Evolutionary conservation across 2,113 vertebrate genomes (phyloP).

Genomic region (Sterrhoptilus dennistouni): DNA sequence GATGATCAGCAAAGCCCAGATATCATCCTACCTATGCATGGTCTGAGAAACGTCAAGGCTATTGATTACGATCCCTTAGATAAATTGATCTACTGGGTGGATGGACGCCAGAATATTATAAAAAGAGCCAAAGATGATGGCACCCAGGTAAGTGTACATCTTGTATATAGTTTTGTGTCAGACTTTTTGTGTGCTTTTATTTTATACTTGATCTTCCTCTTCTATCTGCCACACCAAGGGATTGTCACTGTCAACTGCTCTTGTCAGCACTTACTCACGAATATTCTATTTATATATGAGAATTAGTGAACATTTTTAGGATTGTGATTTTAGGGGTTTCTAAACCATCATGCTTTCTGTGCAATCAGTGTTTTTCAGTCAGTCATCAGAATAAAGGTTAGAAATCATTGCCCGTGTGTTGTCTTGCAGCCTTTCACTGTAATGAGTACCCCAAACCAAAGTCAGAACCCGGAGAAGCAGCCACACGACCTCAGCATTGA

Average conservation of each 20-base stretch:
- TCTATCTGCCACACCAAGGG: not conserved
- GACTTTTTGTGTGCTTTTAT: not conserved
- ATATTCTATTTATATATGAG: not conserved
- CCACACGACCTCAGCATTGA: conserved; percentile 93
- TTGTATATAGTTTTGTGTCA: not conserved
- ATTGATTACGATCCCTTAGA: conserved; percentile 90
- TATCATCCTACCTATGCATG: conserved; percentile 90
- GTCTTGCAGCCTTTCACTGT: conserved; percentile 79
- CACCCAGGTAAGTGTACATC: conserved; percentile 78
- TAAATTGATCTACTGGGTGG: conserved; percentile 91
- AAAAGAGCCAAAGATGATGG: conserved; percentile 89
- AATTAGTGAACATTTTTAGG: not conserved
- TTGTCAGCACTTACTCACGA: not conserved
- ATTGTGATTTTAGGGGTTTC: not conserved
- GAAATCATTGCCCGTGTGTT: not conserved
- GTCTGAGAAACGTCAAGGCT: conserved; percentile 85
- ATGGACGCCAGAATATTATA: conserved; percentile 89
- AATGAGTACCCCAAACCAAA: conserved; percentile 76
- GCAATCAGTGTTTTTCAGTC: not conserved
- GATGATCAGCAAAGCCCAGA: conserved; percentile 92
- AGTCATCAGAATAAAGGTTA: not conserved
- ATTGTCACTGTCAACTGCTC: not conserved
- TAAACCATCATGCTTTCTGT: not conserved
- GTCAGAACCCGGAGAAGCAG: conserved; percentile 81
- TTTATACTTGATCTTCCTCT: not conserved